These are phyloP conservation scores for Ammodytes dubius DNA, from an alignment of 2,113 vertebrate species.

Conservation along the genomic window DNA sequence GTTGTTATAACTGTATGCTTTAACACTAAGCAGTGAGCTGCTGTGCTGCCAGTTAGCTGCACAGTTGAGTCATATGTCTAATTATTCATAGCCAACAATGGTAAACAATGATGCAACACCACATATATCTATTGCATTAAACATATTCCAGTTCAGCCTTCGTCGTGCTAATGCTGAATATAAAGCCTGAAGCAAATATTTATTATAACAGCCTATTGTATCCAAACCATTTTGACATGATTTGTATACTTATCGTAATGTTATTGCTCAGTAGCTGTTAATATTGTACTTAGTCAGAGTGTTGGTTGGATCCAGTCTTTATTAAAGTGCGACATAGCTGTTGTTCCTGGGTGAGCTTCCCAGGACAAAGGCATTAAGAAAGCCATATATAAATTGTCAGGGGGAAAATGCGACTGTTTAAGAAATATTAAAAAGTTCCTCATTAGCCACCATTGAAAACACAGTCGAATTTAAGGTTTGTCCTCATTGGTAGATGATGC, in stretches of 20 bases:
- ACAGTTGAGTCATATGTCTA: conserved; percentile 29
- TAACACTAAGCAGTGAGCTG: conserved; percentile 11
- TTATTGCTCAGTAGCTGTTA: not conserved
- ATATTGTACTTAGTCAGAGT: not conserved
- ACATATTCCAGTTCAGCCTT: conserved; percentile 29
- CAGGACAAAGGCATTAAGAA: no score
- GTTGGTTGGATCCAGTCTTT: not conserved
- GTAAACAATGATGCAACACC: conserved; percentile 38
- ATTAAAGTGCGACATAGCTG: no score
- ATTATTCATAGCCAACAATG: conserved; percentile 33
- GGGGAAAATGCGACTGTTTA: no score
- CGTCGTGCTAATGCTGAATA: not conserved
- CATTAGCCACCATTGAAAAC: not conserved
- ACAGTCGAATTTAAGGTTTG: not conserved
- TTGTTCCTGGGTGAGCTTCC: no score
- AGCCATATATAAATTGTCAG: no score
- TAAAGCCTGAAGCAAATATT: not conserved
- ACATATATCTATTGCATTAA: conserved; percentile 2
- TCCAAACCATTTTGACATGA: not conserved
- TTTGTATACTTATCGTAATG: conserved; percentile 21
- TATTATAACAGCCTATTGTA: conserved; percentile 6
- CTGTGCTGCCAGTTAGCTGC: conserved; percentile 51
- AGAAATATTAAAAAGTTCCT: no score
- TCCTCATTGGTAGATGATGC: not conserved
- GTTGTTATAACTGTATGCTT: not conserved